Evolutionary conservation across 2,888 invertebrate genomes (phyloP).

Genomic region (Amaurobius ferox): DNA sequence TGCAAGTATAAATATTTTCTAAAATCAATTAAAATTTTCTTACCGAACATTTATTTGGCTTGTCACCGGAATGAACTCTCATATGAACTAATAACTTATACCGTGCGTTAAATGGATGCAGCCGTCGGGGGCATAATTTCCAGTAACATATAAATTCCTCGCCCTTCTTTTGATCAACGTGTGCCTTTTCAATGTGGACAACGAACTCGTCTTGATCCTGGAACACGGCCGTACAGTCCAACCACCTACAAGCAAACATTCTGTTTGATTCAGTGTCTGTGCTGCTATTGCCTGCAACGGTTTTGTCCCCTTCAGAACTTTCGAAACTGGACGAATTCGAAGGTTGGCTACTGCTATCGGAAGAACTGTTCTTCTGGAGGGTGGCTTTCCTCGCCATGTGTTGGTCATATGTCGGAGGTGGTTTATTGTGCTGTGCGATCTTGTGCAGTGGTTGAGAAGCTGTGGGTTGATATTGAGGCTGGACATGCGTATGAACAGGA

Average conservation of each 20-base stretch:
- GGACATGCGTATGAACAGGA: slow-evolving; percentile 42
- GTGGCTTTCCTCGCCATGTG: slow-evolving; percentile 71
- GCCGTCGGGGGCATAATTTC: slow-evolving; percentile 92
- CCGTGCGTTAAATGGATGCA: slow-evolving; percentile 96
- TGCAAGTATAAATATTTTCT: too few species aligned
- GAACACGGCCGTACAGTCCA: slow-evolving; percentile 63
- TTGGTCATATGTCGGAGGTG: slow-evolving; percentile 72
- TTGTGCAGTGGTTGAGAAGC: not conserved
- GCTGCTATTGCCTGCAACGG: slow-evolving; percentile 46
- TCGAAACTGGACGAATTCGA: slow-evolving; percentile 70
- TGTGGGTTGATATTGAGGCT: not conserved
- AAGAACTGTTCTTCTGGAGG: slow-evolving; percentile 59
- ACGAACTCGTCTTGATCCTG: slow-evolving; percentile 75
- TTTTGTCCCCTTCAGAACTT: slow-evolving; percentile 68
- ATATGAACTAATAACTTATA: slow-evolving; percentile 98
- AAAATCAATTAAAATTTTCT: slow-evolving; percentile 80
- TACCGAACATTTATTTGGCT: slow-evolving; percentile 98
- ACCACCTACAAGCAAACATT: slow-evolving; percentile 68
- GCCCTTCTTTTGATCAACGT: slow-evolving; percentile 81
- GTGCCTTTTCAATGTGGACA: slow-evolving; percentile 88
- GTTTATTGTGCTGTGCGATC: slow-evolving; percentile 28
- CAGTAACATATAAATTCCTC: slow-evolving; percentile 95
- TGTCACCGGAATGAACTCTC: slow-evolving; percentile 98
- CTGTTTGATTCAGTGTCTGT: slow-evolving; percentile 58
- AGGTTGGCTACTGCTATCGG: slow-evolving; percentile 66